Evolutionary conservation across 2,888 invertebrate genomes (phyloP).

Genomic region (Dinocampus coccinellae): DNA sequence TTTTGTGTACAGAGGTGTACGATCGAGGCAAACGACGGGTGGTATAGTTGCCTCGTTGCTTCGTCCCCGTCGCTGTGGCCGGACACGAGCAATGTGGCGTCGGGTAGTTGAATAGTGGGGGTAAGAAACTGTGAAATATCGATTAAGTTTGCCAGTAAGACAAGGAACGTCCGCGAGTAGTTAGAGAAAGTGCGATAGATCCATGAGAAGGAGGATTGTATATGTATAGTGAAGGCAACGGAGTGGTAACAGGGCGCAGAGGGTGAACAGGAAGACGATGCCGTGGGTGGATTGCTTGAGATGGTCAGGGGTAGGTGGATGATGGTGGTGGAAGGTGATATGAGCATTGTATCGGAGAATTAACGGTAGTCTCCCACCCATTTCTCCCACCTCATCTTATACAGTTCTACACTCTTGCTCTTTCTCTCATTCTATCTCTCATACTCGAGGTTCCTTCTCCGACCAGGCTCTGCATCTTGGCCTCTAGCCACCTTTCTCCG

Average conservation of each 20-base stretch:
- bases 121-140: slow-evolving; percentile 71
- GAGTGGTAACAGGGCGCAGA: slow-evolving; percentile 35
- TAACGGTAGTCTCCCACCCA: slow-evolving; percentile 61
- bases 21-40: slow-evolving; percentile 25
- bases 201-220: slow-evolving; percentile 25
- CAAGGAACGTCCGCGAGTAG: slow-evolving; percentile 68
- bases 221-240: slow-evolving; percentile 29
- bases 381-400: slow-evolving; percentile 45
- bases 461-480: slow-evolving; percentile 33
- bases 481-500: slow-evolving; percentile 38
- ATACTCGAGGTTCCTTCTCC: slow-evolving; percentile 36
- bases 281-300: neutral
- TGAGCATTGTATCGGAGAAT: slow-evolving; percentile 70
- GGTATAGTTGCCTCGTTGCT: slow-evolving; percentile 24
- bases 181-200: slow-evolving; percentile 39
- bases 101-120: slow-evolving; percentile 56
- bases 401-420: slow-evolving; percentile 13
- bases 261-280: slow-evolving; percentile 20
- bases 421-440: neutral
- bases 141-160: slow-evolving; percentile 70
- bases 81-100: slow-evolving; percentile 46
- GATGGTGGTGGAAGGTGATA: slow-evolving; percentile 68
- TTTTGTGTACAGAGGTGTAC: slow-evolving; percentile 35
- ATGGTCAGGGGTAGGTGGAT: slow-evolving; percentile 55
- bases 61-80: slow-evolving; percentile 35